Base-by-base conservation (phyloP, 2,888 invertebrate genomes). In the Erpobdella octoculata region DNA sequence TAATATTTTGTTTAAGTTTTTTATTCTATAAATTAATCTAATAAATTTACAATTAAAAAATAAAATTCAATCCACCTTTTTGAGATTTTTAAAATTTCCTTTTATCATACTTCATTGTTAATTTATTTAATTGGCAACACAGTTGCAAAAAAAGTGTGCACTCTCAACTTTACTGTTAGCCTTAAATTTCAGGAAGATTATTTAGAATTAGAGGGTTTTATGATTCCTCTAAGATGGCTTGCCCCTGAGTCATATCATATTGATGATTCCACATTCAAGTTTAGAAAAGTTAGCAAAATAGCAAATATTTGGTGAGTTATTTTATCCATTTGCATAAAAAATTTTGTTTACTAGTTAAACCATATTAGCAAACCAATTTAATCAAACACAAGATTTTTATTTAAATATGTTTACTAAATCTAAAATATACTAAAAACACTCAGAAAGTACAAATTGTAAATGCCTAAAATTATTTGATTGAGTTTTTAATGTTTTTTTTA, bases 301-400 rank as follows among this genome's bases (percentile, higher is more conserved):
- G 88, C 89, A 21, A 91, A 91, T 82, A 86, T 91, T 73, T 91
- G 91, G 91, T 89, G 88, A 9, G 46, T 5, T 21, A 53, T 21
- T 53, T 53, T 53, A 12, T 53, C 6, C 5, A 15, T 6, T 5
- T 4, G 5, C 21, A 18, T 6, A 53, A 53, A 9, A 28, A n/a
- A 6, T 25, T 53, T 53, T 25, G 28, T 6, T 6, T 25, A 3
- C 21, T 53, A 8, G 4, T 46, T 21, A 18, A 46, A 46, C 21
- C 46, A 46, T 25, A 53, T n/a, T 53, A n/a, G 8, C n/a, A 5
- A 53, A 53, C 28, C 18, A 46, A 3, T 1, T 21, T 46, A 46
- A 46, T 46, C 46, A 46, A n/a, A 41, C 9, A 41, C 9, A 41
- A 12, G 18, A 41, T 12, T 12, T 12, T 41, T 41, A 41, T 41